Percentiles rank a stretch among this genome's conserved stretches.
These are phyloP conservation scores for Alligator sinensis DNA, from an alignment of 2,113 vertebrate genomes.

Conservation along the genomic window DNA sequence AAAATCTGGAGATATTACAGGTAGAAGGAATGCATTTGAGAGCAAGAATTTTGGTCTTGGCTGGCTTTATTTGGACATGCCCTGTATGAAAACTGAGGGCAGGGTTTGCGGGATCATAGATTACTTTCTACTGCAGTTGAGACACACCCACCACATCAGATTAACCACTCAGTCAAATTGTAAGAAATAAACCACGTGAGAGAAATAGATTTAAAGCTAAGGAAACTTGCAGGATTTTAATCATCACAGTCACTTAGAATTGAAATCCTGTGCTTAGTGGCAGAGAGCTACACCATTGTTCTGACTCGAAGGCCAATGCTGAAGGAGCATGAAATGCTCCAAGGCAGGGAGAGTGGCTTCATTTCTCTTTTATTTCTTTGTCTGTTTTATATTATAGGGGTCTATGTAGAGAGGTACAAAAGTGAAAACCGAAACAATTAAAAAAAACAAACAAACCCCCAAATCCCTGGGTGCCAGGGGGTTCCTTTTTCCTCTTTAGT, in stretches of 20 bases:
- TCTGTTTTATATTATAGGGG: background rate
- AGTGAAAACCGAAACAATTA: background rate
- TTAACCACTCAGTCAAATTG: background rate
- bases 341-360: background rate
- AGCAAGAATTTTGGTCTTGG: background rate
- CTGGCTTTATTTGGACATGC: background rate
- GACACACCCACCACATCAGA: background rate
- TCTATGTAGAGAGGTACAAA: background rate
- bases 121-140: background rate
- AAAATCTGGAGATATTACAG: background rate
- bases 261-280: background rate
- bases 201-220: background rate
- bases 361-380: background rate
- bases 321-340: background rate
- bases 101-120: background rate
- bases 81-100: background rate
- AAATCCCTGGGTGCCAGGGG: too few relatives aligned
- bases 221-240: background rate
- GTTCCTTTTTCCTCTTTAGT: background rate
- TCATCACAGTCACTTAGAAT: background rate
- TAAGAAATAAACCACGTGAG: background rate
- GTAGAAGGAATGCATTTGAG: background rate
- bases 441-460: background rate
- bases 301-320: background rate
- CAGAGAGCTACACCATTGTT: background rate